Conservation (phyloP, 2,888 invertebrate genomes). For the Dysmachus trigonus region DNA sequence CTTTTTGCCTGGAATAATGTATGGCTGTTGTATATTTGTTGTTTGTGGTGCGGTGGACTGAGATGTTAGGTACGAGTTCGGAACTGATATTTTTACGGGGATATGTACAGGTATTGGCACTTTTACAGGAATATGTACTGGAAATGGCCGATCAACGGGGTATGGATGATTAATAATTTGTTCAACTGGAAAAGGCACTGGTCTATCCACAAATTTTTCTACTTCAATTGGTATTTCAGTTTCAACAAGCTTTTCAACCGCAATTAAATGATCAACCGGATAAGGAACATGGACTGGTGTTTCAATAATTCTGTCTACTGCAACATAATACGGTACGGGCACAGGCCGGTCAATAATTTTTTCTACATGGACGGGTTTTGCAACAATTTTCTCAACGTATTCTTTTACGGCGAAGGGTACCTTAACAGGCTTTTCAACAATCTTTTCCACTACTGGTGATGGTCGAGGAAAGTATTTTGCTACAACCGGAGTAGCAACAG, state of each 20-base stretch:
- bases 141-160: conserved; percentile 65
- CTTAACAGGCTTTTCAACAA: conserved; percentile 70
- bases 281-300: conserved; percentile 69
- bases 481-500: neutral
- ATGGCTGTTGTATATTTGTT: conserved; percentile 53
- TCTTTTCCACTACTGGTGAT: conserved; percentile 65
- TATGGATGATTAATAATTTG: conserved; percentile 66
- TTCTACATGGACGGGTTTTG: conserved; percentile 63
- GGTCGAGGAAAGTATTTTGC: conserved; percentile 61
- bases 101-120: conserved; percentile 52
- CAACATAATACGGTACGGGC: conserved; percentile 69
- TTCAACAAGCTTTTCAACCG: conserved; percentile 62
- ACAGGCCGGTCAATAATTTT: conserved; percentile 65
- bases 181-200: conserved; percentile 63
- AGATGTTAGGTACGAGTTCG: neutral
- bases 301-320: conserved; percentile 68
- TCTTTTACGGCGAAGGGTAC: conserved; percentile 65
- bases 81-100: neutral
- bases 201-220: conserved; percentile 65
- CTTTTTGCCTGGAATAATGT: neutral
- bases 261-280: conserved; percentile 60
- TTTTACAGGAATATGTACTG: conserved; percentile 58
- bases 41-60: neutral
- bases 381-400: conserved; percentile 62
- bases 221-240: conserved; percentile 62